Base-by-base conservation (phyloP, 2,888 invertebrate genomes). In the Apomyelois bistriatella region DNA sequence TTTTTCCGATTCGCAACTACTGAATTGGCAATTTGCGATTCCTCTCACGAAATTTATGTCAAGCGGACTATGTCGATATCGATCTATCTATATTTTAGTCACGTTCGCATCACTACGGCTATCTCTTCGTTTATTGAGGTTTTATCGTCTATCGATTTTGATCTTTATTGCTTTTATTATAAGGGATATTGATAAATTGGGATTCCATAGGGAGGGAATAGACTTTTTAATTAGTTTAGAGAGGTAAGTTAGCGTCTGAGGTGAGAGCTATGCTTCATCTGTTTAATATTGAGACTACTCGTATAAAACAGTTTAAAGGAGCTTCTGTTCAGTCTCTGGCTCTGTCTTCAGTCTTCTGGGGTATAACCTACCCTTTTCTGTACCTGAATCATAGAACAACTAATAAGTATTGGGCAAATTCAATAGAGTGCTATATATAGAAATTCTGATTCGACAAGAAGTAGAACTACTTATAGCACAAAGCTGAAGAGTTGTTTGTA, bases 31-130 rank as follows among this genome's bases (percentile, higher is more conserved):
- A 66, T 53, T 32, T 16, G n/a, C 52, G 38, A 46, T 52, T 37
- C 46, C 28, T 47, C 40, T 52, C 59, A 58, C 60, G 60, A 60
- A 62, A 59, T 60, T 43, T 52, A 52, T 58, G 60, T 59, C 56
- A 56, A 17, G 37, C 37, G 37, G 15, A 36, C 28, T 37, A 42
- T 52, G 51, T 52, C 52, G 52, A 52, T 52, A 52, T 52, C 52
- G 43, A 58, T 42, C 48, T 66, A 74, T 80, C 81, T 79, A 82
- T 72, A 79, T 76, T 72, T 56, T 35, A 51, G 58, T 68, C 82
- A 80, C 79, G 80, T 79, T 63, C 65, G 30, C 76, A 71, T 68
- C 77, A 76, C 77, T 78, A 75, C 53, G 53, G 54, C 59, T 59
- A 60, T 51, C 51, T 51, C 52, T 42, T 28, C 16, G 41, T 43